Base-by-base conservation (phyloP, 1,140 invertebrate species). In the Melanaphis sacchari region DNA sequence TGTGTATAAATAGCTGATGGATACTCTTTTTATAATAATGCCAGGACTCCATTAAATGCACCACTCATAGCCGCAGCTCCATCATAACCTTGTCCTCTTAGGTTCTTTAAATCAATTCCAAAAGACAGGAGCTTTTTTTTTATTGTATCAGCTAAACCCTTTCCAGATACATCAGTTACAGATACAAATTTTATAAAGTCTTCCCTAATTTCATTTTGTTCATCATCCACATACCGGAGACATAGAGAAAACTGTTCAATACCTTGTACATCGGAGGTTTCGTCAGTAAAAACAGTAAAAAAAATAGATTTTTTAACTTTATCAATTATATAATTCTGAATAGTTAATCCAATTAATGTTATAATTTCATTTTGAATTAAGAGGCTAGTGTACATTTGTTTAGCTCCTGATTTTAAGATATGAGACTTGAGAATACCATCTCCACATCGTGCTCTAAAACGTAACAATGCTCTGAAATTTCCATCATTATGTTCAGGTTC, bases 21-120 rank as follows among this genome's bases (percentile, higher is more conserved):
- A 94, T 94, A 94, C 93, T 94, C 94, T 94, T 94, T 93, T 93
- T 94, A 94, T 90, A 95, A 95, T 93, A 94, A 93, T 94, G 95
- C 94, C 94, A 95, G 94, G 18, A 94, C 94, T 46, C 94, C 94
- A 88, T 94, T 94, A 91, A 94, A 94, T 88, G 88, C 93, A 49
- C 94, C 95, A 40, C 93, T 82, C 94, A 95, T 95, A 89, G 94
- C 94, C 82, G 94, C 94, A 90, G 95, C 94, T 36, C 94, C 94
- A 94, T 95, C 94, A 54, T 94, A 95, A 36, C 94, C 94, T 94
- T 95, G 94, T 41, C 94, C 94, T 49, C 43, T 88, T 49, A 90
- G 36, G 22, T 90, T 49, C 18, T 46, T 49, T 5, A 46, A 49
- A 90, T 90, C 22, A 46, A 90, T 31, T 38, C 40, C 88, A 36